Base-by-base conservation (phyloP, 2,113 vertebrate genomes). In the Bombycilla garrulus region DNA sequence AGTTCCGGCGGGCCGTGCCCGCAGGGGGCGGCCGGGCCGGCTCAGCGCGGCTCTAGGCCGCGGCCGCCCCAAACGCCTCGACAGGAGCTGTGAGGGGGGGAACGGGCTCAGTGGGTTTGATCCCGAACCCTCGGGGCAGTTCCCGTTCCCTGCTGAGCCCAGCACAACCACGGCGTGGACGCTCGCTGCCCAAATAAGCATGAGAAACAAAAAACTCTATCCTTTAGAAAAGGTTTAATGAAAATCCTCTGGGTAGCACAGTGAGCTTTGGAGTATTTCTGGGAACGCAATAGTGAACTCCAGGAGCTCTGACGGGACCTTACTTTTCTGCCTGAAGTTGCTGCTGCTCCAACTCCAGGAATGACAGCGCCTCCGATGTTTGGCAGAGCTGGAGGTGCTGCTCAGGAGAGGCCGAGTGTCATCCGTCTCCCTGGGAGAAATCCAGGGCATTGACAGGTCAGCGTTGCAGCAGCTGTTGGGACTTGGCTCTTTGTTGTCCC, bases 301-400 rank as follows among this genome's bases (percentile, higher is more conserved):
- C 7, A 5, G 22, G 25, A 19, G 3, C 9, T 56, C 38, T 42
- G 73, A 2, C 5, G 38, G n/a, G 79, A n/a, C 5, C 8, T 33
- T 60, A 24, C 8, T 28, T 25, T n/a, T 60, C 11, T 31, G 28
- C 12, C 15, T 53, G 8, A 60, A 25, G 56, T 13, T n/a, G 21
- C 19, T 11, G 54, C 36, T 44, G 31, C 57, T 50, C 33, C 1
- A 2, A 0, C 31, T 21, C 23, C 18, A 3, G 42, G n/a, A 33
- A 22, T 0, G 2, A 18, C 22, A 60, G 44, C 2, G 1, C 29
- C 9, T 17, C 9, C 1, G 5, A 1, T 6, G 28, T 73, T 24
- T 47, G 24, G 29, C 40, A 38, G 14, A 33, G 18, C 0, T 5
- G 26, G 14, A 23, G 42, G 22, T 2, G 5, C 45, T 48, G 29